These are phyloP conservation scores for Phasia obesa DNA, from an alignment of 2,888 invertebrate species.

Conservation along the genomic window DNA sequence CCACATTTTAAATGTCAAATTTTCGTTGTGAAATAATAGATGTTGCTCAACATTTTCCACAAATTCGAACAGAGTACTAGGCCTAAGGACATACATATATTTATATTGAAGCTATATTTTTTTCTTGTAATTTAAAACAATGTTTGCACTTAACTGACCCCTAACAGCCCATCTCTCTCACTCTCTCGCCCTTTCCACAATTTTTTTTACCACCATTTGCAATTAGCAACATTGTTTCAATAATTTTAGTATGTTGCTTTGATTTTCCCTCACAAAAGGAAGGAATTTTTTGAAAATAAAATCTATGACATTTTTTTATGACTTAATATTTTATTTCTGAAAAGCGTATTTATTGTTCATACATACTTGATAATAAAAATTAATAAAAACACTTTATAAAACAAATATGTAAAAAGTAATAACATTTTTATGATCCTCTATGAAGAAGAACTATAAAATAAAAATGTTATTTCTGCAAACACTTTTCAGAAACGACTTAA, in stretches of 20 bases:
- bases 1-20: too few species aligned
- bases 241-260: slow-evolving; percentile 20
- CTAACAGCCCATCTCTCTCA: too few species aligned
- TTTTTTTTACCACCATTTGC: not conserved
- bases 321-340: slow-evolving; percentile 53
- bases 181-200: too few species aligned
- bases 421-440: slow-evolving; percentile 52
- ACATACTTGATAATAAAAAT: slow-evolving; percentile 70
- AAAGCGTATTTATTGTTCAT: slow-evolving; percentile 54
- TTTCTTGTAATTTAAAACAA: too few species aligned
- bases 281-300: slow-evolving; percentile 10
- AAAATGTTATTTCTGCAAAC: slow-evolving; percentile 68
- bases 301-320: slow-evolving; percentile 51
- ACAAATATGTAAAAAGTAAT: slow-evolving; percentile 59
- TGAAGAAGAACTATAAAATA: slow-evolving; percentile 59
- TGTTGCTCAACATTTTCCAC: too few species aligned
- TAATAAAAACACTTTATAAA: slow-evolving; percentile 71
- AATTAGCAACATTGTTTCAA: slow-evolving; percentile 12
- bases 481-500: slow-evolving; percentile 47
- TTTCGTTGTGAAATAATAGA: too few species aligned
- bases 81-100: too few species aligned
- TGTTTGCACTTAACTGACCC: too few species aligned
- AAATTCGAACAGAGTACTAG: too few species aligned
- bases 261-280: not conserved
- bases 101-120: too few species aligned